A percentile compares a stretch with the other conserved stretches of the same genome.
Conservation (phyloP, 2,888 invertebrate species). For the Coenonympha glycerion region DNA sequence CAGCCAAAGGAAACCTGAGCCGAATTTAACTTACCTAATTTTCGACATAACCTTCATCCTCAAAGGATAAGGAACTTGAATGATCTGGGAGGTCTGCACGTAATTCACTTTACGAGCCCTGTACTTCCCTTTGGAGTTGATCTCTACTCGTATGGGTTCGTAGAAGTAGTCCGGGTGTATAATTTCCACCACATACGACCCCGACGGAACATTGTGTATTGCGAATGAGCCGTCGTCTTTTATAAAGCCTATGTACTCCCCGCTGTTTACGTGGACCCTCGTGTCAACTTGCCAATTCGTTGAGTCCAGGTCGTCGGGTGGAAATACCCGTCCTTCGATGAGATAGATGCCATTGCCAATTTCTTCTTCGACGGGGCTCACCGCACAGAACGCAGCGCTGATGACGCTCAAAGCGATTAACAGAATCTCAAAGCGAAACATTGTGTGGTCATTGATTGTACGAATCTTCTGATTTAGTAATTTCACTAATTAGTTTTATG, state of each 20-base stretch:
- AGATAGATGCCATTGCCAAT: slow-evolving; percentile 76
- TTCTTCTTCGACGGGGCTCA: slow-evolving; percentile 56
- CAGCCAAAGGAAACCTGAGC: too few relatives aligned
- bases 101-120: slow-evolving; percentile 95
- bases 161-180: slow-evolving; percentile 93
- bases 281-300: slow-evolving; percentile 86
- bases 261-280: slow-evolving; percentile 89
- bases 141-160: slow-evolving; percentile 96
- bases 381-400: slow-evolving; percentile 37
- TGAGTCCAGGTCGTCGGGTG: slow-evolving; percentile 78
- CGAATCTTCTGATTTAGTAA: too few relatives aligned
- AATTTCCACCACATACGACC: slow-evolving; percentile 96
- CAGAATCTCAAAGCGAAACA: slow-evolving; percentile 17
- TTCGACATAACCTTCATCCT: slow-evolving; percentile 88
- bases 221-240: slow-evolving; percentile 94
- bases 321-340: slow-evolving; percentile 88
- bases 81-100: slow-evolving; percentile 92
- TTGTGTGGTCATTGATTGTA: too few relatives aligned
- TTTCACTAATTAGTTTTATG: too few relatives aligned
- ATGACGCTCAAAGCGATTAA: slow-evolving; percentile 13
- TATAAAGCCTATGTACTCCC: slow-evolving; percentile 90
- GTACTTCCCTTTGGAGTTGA: slow-evolving; percentile 97
- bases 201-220: slow-evolving; percentile 90
- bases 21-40: slow-evolving; percentile 66
- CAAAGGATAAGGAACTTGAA: slow-evolving; percentile 94